Conservation (phyloP, 35 echinoderm and acorn worm species). For the Ptychodera flava region DNA sequence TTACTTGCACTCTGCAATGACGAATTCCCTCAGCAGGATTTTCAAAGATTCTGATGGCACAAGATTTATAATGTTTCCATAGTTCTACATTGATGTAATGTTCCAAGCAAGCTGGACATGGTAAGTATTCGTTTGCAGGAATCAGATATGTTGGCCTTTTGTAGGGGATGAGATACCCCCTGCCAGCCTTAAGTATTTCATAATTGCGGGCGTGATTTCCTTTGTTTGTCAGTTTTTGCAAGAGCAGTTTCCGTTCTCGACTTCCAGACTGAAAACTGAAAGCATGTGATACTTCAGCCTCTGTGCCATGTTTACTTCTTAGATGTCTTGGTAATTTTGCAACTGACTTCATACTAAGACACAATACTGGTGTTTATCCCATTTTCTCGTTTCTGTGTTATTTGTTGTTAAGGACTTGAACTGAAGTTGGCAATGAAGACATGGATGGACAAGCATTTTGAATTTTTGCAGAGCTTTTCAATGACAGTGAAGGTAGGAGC, state of each 20-base stretch:
- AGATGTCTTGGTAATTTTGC: constrained; percentile 52
- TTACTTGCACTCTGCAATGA: constrained; percentile 27
- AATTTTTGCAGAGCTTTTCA: too few species aligned
- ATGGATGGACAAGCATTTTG: too few species aligned
- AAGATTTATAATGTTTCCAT: constrained; percentile 50
- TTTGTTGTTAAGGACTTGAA: constrained; percentile 34
- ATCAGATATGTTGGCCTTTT: constrained; percentile 44
- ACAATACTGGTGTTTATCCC: constrained; percentile 63
- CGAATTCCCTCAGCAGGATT: constrained; percentile 6
- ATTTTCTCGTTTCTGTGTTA: constrained; percentile 35
- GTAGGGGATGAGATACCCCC: constrained; percentile 39
- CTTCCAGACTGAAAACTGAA: constrained; percentile 23
- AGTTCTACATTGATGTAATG: constrained; percentile 23
- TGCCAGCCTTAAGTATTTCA: constrained; percentile 26
- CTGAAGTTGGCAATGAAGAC: background rate
- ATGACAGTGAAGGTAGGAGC: too few species aligned
- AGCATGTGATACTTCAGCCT: constrained; percentile 32
- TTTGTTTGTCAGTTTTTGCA: constrained; percentile 37
- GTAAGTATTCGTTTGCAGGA: constrained; percentile 20
- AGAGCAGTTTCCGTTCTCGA: constrained; percentile 16
- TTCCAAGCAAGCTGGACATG: constrained; percentile 37
- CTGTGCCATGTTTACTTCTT: constrained; percentile 17
- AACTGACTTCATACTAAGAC: constrained; percentile 31
- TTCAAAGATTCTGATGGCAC: constrained; percentile 15
- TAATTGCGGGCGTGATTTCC: constrained; percentile 60